These are phyloP conservation scores for Drepana falcataria DNA, from an alignment of 2,888 invertebrate genomes.

Conservation along the genomic window DNA sequence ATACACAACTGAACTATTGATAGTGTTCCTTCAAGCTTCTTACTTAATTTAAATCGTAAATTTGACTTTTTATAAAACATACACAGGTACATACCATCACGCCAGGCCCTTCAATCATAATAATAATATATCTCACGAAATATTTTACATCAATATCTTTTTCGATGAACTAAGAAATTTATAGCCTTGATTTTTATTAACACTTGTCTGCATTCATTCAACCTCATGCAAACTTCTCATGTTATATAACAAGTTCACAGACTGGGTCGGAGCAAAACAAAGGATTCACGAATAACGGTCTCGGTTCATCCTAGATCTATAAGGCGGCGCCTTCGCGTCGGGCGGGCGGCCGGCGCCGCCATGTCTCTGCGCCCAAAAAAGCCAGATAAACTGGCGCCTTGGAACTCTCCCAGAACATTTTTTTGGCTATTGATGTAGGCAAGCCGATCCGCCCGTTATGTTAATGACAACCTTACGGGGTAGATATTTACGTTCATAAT, in stretches of 20 bases:
- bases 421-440: slow-evolving; percentile 68
- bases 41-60: too few species aligned
- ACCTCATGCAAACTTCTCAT: not conserved
- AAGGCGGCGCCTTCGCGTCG: slow-evolving; percentile 50
- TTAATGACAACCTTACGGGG: slow-evolving; percentile 68
- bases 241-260: not conserved
- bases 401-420: slow-evolving; percentile 69
- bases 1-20: too few species aligned
- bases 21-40: too few species aligned
- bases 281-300: slow-evolving; percentile 6
- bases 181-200: not conserved
- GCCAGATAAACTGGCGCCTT: slow-evolving; percentile 53
- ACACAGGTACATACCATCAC: too few species aligned
- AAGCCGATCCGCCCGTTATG: slow-evolving; percentile 65
- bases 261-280: not conserved
- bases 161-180: not conserved
- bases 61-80: too few species aligned
- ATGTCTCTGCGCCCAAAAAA: slow-evolving; percentile 56
- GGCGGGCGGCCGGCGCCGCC: slow-evolving; percentile 58
- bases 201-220: not conserved
- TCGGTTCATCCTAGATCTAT: slow-evolving; percentile 24
- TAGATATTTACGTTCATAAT: slow-evolving; percentile 48
- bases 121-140: too few species aligned
- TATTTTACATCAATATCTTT: too few species aligned
- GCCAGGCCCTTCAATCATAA: too few species aligned